Evolutionary conservation across 2,113 vertebrate genomes (phyloP), one percentile per base, ranked within the genome.

Genomic region (Laterallus jamaicensis): DNA sequence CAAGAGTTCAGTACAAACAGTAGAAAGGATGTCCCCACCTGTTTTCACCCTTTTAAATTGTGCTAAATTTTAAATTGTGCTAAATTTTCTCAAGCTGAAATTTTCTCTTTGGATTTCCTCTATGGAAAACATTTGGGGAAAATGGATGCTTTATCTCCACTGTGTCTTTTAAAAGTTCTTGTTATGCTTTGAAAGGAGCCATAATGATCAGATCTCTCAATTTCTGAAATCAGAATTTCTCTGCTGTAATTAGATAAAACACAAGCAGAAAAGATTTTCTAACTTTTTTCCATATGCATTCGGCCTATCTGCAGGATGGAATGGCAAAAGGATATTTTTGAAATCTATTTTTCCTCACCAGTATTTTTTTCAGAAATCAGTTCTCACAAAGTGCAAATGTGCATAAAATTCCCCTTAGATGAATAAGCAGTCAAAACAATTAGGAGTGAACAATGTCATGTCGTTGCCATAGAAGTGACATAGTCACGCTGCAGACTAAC

Each of bases 381-480:
- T 86, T 70, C 68, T 78, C 35, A 37, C 60, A 80, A 19, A 84
- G 22, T 74, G 55, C 11, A 85, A 95, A 88, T 55, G 28, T 81
- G 69, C 44, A 56, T n/a, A 89, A 91, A 66, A 52, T 90, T 73
- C 79, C 67, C 67, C 49, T 69, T 1, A 1, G 29, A 66, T 25
- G 52, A 90, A 81, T 63, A 70, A 69, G 73, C 67, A 82, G 56
- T 60, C 81, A 73, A 84, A 95, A 91, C 76, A 83, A 88, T 67
- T 66, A 85, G 60, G 67, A 92, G 58, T 66, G 66, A 91, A 76
- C 58, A 92, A 47, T 42, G 17, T 39, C 67, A 25, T 12, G 44
- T 24, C 1, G 31, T 63, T 81, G 22, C 71, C 74, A 81, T 58
- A 75, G 69, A 86, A 82, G 10, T 84, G 52, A 54, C 74, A 62